Conservation (phyloP, 2,888 invertebrate species). For the Zaprionus obscuricornis region DNA sequence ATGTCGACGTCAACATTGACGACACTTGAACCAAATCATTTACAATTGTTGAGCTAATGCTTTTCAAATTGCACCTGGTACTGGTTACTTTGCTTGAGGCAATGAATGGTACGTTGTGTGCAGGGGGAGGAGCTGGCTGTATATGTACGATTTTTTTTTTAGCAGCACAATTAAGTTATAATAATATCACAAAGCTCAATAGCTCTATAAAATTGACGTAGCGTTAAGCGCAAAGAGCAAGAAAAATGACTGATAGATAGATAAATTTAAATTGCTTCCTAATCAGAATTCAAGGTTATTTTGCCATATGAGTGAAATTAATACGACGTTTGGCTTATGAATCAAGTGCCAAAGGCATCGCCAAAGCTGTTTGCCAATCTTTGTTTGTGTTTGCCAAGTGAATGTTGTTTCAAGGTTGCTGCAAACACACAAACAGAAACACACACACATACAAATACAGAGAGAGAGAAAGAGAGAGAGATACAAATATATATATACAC, state of each 20-base stretch:
- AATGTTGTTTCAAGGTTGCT: conserved; percentile 66
- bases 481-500: conserved; percentile 6
- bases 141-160: conserved; percentile 45
- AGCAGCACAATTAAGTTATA: conserved; percentile 67
- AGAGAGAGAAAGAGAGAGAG: conserved; percentile 32
- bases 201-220: conserved; percentile 56
- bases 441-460: conserved; percentile 26
- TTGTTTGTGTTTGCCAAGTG: conserved; percentile 39
- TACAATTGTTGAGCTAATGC: conserved; percentile 60
- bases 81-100: too few species aligned
- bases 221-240: conserved; percentile 18
- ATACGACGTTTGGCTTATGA: conserved; percentile 64
- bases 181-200: conserved; percentile 45
- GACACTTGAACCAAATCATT: background rate
- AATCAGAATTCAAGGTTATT: conserved; percentile 72
- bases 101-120: background rate
- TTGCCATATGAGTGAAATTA: conserved; percentile 72
- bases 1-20: too few species aligned
- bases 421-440: conserved; percentile 30
- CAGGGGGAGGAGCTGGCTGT: background rate
- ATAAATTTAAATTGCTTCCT: conserved; percentile 73
- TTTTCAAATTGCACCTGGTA: conserved; percentile 45
- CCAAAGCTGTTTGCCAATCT: conserved; percentile 56
- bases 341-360: conserved; percentile 66
- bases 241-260: conserved; percentile 56